Percentiles rank a stretch among this genome's conserved stretches.
Conservation (phyloP, 2,888 invertebrate species). For the Protodeltote pygarga region DNA sequence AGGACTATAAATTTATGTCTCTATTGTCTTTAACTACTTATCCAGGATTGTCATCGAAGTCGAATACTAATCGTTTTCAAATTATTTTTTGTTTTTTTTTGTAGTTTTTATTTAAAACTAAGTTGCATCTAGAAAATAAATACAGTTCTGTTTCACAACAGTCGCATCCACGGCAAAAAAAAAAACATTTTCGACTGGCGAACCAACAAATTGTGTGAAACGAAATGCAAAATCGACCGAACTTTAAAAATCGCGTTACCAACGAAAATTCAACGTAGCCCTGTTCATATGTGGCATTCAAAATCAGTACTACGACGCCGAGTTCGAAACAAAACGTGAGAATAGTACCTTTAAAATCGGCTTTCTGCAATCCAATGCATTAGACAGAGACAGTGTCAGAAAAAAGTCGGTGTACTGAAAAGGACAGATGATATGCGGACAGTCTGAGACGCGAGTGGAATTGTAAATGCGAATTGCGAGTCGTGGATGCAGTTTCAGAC, state of each 20-base stretch:
- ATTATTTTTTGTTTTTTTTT: no score
- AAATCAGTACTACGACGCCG: conserved; percentile 67
- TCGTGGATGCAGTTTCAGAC: conserved; percentile 55
- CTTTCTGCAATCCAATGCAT: conserved; percentile 76
- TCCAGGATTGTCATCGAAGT: conserved; percentile 5
- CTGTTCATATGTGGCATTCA: conserved; percentile 55
- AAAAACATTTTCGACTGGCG: conserved; percentile 9
- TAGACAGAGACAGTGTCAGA: conserved; percentile 56
- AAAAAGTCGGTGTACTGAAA: conserved; percentile 47
- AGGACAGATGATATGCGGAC: conserved; percentile 73
- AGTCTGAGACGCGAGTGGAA: conserved; percentile 75
- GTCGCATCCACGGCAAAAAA: background rate
- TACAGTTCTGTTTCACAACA: background rate
- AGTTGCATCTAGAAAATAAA: background rate
- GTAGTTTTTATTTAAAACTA: background rate
- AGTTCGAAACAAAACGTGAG: conserved; percentile 74
- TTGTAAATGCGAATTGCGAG: conserved; percentile 71
- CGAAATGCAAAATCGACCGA: conserved; percentile 15
- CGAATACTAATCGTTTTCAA: no score
- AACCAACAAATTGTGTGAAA: conserved; percentile 8
- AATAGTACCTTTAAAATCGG: conserved; percentile 70
- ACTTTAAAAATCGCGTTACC: conserved; percentile 38
- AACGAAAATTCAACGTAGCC: conserved; percentile 39
- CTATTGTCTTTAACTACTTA: conserved; percentile 32
- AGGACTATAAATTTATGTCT: conserved; percentile 30